A percentile compares a stretch with the other conserved stretches of the same genome.
Evolutionary conservation across 2,888 invertebrate genomes (phyloP).

Genomic region (Folsomia candida): DNA sequence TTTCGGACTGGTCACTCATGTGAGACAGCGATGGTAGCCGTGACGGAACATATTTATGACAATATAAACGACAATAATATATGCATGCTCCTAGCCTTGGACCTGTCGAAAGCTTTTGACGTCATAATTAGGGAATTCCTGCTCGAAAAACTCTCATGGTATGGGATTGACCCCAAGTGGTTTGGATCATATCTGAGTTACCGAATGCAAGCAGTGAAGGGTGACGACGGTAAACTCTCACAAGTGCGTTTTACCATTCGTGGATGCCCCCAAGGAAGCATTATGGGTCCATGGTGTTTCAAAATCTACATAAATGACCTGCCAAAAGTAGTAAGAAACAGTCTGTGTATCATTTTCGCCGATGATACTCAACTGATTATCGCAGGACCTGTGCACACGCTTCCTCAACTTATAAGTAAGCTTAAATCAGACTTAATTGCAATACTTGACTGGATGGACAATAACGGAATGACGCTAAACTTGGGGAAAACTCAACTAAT

Average conservation of each 20-base stretch:
- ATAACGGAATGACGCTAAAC: slow-evolving; percentile 25
- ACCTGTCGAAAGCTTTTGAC: slow-evolving; percentile 32
- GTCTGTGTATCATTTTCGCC: slow-evolving; percentile 18
- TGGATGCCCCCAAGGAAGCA: slow-evolving; percentile 9
- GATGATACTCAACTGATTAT: slow-evolving; percentile 26
- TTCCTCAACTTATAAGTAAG: not conserved
- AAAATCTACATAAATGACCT: slow-evolving; percentile 23
- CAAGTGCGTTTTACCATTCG: slow-evolving; percentile 7
- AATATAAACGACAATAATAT: slow-evolving; percentile 18
- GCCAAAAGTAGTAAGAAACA: slow-evolving; percentile 11
- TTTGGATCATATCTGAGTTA: slow-evolving; percentile 16
- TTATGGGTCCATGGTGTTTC: slow-evolving; percentile 9
- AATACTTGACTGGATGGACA: slow-evolving; percentile 16
- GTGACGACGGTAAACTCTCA: slow-evolving; percentile 3
- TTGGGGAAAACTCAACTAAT: slow-evolving; percentile 23
- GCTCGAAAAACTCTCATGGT: slow-evolving; percentile 19
- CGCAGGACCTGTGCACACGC: not conserved
- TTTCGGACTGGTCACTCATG: slow-evolving; percentile 18
- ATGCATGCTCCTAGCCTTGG: slow-evolving; percentile 20
- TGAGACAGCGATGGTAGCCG: slow-evolving; percentile 15
- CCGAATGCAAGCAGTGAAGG: slow-evolving; percentile 19
- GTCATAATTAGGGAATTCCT: slow-evolving; percentile 10
- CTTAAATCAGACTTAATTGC: slow-evolving; percentile 9
- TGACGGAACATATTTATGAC: slow-evolving; percentile 25
- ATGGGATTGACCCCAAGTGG: no score